Evolutionary conservation across 2,888 invertebrate genomes (phyloP), one percentile per base, ranked within the genome.

Genomic region (Ariolimax columbianus): DNA sequence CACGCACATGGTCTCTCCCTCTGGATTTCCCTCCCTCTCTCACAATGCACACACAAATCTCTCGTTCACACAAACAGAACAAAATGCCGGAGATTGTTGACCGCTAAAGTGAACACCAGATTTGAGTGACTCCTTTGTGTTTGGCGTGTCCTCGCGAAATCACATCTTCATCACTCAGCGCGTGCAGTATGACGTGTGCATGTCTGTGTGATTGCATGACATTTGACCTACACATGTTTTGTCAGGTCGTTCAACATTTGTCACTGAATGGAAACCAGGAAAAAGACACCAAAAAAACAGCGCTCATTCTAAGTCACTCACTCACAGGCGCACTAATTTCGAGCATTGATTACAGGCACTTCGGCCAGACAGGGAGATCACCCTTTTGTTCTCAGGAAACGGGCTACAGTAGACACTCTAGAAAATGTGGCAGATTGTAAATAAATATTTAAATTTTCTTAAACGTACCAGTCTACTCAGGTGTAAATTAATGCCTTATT

Each of bases 311-410:
- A 72, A 72, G 9, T 72, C 40, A 6, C 26, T 40, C 72, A 40
- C 26, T 72, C 72, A 40, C 38, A 40, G 40, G 19, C 9, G 4
- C 17, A 36, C 72, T 55, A 55, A 55, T 55, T 55, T n/a, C 2
- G 55, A 72, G 72, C 19, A 72, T 72, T 72, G 40, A 23, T 40
- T 72, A 72, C 72, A 72, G 4, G 40, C 72, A 72, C 40, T 6
- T 26, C 55, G 17, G n/a, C 14, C 72, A 40, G 72, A 72, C 72
- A 72, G 23, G 26, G 72, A 38, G 4, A 26, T 40, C 9, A 19
- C 2, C 23, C 26, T 72, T 38, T 72, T 72, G 23, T 40, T 72
- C 19, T 40, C 70, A 0, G 26, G 40, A 40, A 14, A 38, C n/a
- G n/a, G n/a, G n/a, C n/a, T n/a, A n/a, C n/a, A n/a, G n/a, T n/a